Evolutionary conservation across 2,888 invertebrate species (phyloP).

Genomic region (Cybosia mesomella): DNA sequence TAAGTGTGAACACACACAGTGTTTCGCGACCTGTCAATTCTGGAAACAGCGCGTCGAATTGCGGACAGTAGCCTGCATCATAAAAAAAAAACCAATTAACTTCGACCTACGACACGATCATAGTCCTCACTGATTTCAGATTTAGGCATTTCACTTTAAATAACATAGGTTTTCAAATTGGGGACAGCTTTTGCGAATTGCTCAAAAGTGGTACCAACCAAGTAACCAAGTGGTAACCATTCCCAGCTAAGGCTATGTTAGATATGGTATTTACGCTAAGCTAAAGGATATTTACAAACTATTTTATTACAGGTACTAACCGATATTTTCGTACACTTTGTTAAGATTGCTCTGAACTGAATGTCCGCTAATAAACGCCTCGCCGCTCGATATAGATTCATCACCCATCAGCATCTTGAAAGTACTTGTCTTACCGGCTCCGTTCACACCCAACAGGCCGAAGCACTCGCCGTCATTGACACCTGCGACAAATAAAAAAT

Average conservation of each 20-base stretch:
- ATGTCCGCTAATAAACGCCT: conserved; percentile 89
- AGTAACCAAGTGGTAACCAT: too few relatives aligned
- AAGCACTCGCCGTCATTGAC: conserved; percentile 92
- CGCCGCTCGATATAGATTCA: conserved; percentile 89
- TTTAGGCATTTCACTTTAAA: too few relatives aligned
- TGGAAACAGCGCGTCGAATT: conserved; percentile 91
- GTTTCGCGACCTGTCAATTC: conserved; percentile 91
- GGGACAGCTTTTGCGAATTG: too few relatives aligned
- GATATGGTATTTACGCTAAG: neutral
- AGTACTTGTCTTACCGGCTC: conserved; percentile 95
- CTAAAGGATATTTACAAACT: neutral
- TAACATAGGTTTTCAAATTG: too few relatives aligned
- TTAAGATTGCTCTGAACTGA: conserved; percentile 85
- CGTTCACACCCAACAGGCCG: conserved; percentile 94
- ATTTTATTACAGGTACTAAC: conserved; percentile 60
- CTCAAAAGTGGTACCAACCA: too few relatives aligned
- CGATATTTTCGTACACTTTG: conserved; percentile 87
- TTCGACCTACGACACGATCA: neutral
- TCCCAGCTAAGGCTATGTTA: too few relatives aligned
- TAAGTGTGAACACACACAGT: conserved; percentile 88
- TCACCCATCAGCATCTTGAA: conserved; percentile 97
- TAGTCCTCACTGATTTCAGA: too few relatives aligned
- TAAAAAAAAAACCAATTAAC: neutral
- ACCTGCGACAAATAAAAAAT: conserved; percentile 71
- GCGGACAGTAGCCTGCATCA: conserved; percentile 90